Conservation (phyloP, 2,888 invertebrate species). For the Chloroclystis v-ata region DNA sequence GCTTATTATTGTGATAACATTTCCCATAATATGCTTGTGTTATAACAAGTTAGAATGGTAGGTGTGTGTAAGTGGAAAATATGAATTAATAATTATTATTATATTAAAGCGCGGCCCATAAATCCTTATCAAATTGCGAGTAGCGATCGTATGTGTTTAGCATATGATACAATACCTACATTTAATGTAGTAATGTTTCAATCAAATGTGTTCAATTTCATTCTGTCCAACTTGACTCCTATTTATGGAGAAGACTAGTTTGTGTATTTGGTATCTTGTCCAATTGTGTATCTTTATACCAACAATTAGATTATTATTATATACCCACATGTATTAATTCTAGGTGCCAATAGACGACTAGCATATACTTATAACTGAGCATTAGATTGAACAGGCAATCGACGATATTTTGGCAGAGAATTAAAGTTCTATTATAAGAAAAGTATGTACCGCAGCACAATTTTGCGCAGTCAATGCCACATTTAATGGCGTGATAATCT, state of each 20-base stretch:
- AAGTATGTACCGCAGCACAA: slow-evolving; percentile 40
- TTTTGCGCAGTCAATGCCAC: slow-evolving; percentile 45
- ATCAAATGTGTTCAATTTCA: slow-evolving; percentile 27
- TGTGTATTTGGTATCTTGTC: slow-evolving; percentile 19
- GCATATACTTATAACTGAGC: slow-evolving; percentile 21
- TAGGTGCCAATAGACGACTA: slow-evolving; percentile 26
- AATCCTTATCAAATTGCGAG: no score
- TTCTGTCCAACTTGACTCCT: slow-evolving; percentile 24
- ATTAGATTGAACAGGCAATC: slow-evolving; percentile 32
- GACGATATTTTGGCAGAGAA: slow-evolving; percentile 51
- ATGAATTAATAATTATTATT: no score
- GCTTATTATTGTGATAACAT: slow-evolving; percentile 5
- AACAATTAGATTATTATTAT: no score
- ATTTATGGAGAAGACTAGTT: slow-evolving; percentile 28
- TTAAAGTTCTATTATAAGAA: slow-evolving; percentile 51
- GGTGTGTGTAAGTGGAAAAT: no score
- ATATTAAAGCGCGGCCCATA: no score
- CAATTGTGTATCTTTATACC: no score
- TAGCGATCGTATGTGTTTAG: no score
- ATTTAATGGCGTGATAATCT: slow-evolving; percentile 42
- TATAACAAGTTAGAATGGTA: not conserved
- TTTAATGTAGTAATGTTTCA: slow-evolving; percentile 32
- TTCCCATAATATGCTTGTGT: slow-evolving; percentile 11
- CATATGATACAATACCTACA: slow-evolving; percentile 32
- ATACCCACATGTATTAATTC: slow-evolving; percentile 12